Conservation (phyloP, 2,797 vertebrate genomes). For the Hybognathus amarus region DNA sequence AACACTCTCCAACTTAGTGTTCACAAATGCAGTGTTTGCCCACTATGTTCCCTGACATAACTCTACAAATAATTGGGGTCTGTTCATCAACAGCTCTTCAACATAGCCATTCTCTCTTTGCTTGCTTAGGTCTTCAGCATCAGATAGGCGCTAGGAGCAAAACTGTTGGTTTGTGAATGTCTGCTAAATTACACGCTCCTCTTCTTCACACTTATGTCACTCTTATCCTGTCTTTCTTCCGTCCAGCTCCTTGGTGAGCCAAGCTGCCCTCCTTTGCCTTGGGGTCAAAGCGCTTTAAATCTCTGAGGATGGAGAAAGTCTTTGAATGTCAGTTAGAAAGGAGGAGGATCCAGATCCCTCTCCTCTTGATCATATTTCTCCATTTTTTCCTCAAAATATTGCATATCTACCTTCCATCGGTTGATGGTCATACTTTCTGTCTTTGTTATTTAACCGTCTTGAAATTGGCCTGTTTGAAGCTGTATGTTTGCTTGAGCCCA, state of each 20-base stretch:
- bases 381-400: not conserved
- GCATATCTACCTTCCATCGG: not conserved
- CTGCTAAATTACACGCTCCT: constrained; percentile 66
- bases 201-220: constrained; percentile 66
- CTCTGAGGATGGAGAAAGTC: constrained; percentile 32
- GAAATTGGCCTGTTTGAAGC: not conserved
- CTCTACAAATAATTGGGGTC: constrained; percentile 51
- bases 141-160: constrained; percentile 17
- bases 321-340: constrained; percentile 41
- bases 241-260: constrained; percentile 63
- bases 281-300: constrained; percentile 62
- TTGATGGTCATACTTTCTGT: not conserved
- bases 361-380: constrained; percentile 3
- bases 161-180: constrained; percentile 62
- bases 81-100: constrained; percentile 10
- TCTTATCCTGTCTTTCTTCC: constrained; percentile 73
- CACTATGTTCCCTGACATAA: not conserved
- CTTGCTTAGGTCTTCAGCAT: too few species aligned
- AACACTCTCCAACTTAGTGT: not conserved
- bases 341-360: not conserved
- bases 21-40: constrained; percentile 9
- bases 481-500: not conserved
- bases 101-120: not conserved
- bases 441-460: not conserved
- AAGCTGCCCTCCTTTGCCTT: constrained; percentile 64